These are phyloP conservation scores for Drosophila borealis DNA, from an alignment of 2,888 invertebrate species.

Conservation along the genomic window DNA sequence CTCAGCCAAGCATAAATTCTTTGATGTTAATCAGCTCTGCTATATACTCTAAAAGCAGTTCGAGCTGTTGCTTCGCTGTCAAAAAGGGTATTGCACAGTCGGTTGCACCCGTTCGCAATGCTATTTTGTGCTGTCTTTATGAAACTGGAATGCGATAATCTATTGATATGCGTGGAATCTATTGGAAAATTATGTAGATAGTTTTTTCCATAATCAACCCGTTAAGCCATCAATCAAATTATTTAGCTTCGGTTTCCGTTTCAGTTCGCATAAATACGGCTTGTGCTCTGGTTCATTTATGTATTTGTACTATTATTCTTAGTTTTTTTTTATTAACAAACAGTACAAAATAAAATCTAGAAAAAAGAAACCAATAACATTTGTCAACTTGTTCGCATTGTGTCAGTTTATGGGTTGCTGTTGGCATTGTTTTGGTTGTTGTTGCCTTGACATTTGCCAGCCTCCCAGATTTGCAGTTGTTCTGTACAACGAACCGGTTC, in stretches of 20 bases:
- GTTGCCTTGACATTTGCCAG: constrained; percentile 63
- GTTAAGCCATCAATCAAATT: constrained; percentile 10
- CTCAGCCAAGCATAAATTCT: no score
- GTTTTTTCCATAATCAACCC: constrained; percentile 20
- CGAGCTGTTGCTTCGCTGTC: background rate
- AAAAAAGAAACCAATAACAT: constrained; percentile 28
- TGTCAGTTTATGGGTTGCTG: constrained; percentile 43
- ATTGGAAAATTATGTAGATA: constrained; percentile 5
- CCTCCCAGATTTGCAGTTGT: constrained; percentile 42
- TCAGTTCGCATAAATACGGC: background rate
- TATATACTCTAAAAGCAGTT: no score
- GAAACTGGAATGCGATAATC: constrained; percentile 15
- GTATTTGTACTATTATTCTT: background rate
- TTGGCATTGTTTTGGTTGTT: constrained; percentile 26
- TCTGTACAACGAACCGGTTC: constrained; percentile 58
- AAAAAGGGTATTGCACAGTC: background rate
- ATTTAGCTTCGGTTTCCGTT: constrained; percentile 11
- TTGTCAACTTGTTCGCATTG: constrained; percentile 49
- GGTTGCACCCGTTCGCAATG: no score
- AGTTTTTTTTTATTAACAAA: constrained; percentile 11
- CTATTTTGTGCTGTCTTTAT: background rate
- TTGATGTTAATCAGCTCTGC: no score
- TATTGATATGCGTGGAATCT: constrained; percentile 2
- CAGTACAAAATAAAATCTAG: constrained; percentile 8
- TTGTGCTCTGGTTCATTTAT: background rate